These are phyloP conservation scores for Diorhabda sublineata DNA, from an alignment of 1,140 invertebrate species.

Conservation along the genomic window DNA sequence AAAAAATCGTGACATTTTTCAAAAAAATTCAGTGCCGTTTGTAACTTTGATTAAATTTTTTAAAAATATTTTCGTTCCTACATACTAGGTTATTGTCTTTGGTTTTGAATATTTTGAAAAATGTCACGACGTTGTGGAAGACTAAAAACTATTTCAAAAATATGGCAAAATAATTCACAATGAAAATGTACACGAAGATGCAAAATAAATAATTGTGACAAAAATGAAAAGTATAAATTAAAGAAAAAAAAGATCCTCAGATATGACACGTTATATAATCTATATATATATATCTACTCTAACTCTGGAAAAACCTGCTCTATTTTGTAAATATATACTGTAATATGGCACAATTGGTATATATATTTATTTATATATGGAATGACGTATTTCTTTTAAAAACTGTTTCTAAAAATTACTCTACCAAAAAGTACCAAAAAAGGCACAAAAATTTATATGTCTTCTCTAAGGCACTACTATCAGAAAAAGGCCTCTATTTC, in stretches of 20 bases:
- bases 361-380: constrained; percentile 18
- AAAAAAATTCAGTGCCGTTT: background rate
- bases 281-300: constrained; percentile 17
- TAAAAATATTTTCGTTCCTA: background rate
- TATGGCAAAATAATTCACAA: constrained; percentile 30
- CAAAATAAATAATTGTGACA: constrained; percentile 19
- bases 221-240: constrained; percentile 17
- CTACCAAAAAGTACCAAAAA: constrained; percentile 29
- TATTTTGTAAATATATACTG: constrained; percentile 24
- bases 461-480: constrained; percentile 36
- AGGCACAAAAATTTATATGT: constrained; percentile 33
- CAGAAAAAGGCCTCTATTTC: constrained; percentile 29
- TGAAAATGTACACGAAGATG: constrained; percentile 20
- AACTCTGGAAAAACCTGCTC: constrained; percentile 23
- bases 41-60: background rate
- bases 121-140: background rate
- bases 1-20: constrained; percentile 8
- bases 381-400: constrained; percentile 27
- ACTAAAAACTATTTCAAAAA: constrained; percentile 20
- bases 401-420: constrained; percentile 20
- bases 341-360: constrained; percentile 32
- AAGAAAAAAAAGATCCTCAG: constrained; percentile 15
- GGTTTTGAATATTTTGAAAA: background rate
- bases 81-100: too few relatives aligned
- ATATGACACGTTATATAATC: constrained; percentile 29